phyloP scores from a whole-genome alignment of 2,888 invertebrate species.

The Eupelmus urozonus region DNA sequence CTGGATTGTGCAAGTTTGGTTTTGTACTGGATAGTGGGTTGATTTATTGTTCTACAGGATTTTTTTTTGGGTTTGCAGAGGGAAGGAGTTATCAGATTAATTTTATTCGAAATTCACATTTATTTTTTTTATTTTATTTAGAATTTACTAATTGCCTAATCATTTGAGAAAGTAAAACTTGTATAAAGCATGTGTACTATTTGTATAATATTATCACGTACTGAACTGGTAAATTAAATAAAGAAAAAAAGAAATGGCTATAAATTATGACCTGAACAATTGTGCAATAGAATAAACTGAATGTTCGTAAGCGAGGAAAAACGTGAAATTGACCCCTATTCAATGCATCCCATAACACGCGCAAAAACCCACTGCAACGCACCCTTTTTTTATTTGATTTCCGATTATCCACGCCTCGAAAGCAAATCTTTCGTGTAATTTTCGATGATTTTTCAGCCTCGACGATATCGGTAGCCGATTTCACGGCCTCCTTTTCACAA shows the following conservation, averaged over 20 bases:
- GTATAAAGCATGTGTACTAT: too few species aligned
- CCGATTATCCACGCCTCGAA: slow-evolving; percentile 73
- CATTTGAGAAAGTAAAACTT: too few species aligned
- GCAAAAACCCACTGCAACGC: slow-evolving; percentile 60
- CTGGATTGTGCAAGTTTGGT: too few species aligned
- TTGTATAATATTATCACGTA: too few species aligned
- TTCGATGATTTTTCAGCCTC: slow-evolving; percentile 69
- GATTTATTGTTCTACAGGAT: too few species aligned
- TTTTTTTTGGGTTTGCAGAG: too few species aligned
- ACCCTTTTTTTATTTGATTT: slow-evolving; percentile 75
- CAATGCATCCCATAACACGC: slow-evolving; percentile 50
- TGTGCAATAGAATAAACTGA: background rate
- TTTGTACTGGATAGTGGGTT: too few species aligned
- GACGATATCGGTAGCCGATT: slow-evolving; percentile 39
- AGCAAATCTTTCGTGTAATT: slow-evolving; percentile 76
- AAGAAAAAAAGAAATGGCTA: background rate
- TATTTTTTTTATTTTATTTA: too few species aligned
- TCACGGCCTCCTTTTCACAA: slow-evolving; percentile 62
- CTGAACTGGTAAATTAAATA: too few species aligned
- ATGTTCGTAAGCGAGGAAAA: slow-evolving; percentile 1
- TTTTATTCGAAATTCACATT: too few species aligned
- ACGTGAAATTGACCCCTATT: slow-evolving; percentile 65
- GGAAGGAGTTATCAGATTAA: too few species aligned
- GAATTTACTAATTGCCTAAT: too few species aligned
- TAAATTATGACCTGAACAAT: slow-evolving; percentile 5